These are phyloP conservation scores for Chaetodon trifascialis DNA, from an alignment of 2,113 vertebrate genomes.

Conservation along the genomic window DNA sequence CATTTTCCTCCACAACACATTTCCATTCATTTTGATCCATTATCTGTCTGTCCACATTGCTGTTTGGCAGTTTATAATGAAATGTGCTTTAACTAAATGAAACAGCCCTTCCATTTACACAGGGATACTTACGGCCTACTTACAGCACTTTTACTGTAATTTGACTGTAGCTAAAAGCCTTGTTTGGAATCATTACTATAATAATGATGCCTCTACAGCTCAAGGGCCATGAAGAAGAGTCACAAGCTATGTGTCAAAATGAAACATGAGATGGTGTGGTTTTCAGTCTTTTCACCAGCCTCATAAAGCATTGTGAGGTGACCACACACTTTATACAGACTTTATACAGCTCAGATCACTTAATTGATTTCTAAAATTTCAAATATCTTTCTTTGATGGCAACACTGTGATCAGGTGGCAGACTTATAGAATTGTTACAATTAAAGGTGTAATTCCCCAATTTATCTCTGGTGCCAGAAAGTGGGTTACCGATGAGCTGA, in stretches of 20 bases:
- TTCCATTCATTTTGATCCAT: constrained; percentile 22
- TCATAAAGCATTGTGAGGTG: constrained; percentile 28
- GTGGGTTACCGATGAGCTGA: not conserved
- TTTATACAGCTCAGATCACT: not conserved
- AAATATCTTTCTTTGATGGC: not conserved
- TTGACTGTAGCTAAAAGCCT: constrained; percentile 46
- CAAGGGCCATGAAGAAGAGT: constrained; percentile 15
- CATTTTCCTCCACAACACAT: not conserved
- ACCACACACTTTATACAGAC: not conserved
- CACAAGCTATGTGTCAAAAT: constrained; percentile 30
- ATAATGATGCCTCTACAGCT: constrained; percentile 31
- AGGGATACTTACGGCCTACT: constrained; percentile 22
- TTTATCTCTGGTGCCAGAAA: not conserved
- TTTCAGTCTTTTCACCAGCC: constrained; percentile 39
- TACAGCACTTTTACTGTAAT: constrained; percentile 48
- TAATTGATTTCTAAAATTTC: not conserved
- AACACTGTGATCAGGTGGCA: not conserved
- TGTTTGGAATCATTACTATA: constrained; percentile 47
- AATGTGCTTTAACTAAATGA: constrained; percentile 35
- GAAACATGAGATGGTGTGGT: constrained; percentile 22
- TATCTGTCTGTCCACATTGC: not conserved
- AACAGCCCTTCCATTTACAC: constrained; percentile 28
- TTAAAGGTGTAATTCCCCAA: not conserved
- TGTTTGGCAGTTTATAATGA: constrained; percentile 30
- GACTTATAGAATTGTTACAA: not conserved